Evolutionary conservation across 92 coral and sea anemone genomes (phyloP), one percentile per base, ranked within the genome.

Genomic region (Palythoa grandis): DNA sequence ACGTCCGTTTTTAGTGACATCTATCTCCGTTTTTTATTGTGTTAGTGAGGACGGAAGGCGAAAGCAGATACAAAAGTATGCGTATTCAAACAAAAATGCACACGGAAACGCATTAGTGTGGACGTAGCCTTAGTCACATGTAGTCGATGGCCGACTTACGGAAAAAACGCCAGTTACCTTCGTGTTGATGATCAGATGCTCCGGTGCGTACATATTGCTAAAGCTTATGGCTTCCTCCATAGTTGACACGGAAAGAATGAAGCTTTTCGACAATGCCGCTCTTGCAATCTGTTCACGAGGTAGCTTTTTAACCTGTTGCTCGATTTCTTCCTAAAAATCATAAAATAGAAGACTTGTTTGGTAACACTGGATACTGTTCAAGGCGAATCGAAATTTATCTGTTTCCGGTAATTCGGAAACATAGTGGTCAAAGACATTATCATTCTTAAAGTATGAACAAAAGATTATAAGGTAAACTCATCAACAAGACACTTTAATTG

Each of bases 191-290:
- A 88, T 83, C 50, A 90, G 92, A 70, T 90, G 92, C 74, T 90
- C 92, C 47, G 92, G 92, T 35, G 92, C 92, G 65, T 86, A 90
- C 57, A 73, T 82, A 63, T 90, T 86, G 29, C 92, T 90, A 83
- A 90, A 86, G 58, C 69, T 60, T 75, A 86, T 22, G 20, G 92
- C 92, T 47, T 90, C 83, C 12, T 72, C 67, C 87, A 87, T 80
- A 35, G 17, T 39, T 11, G 83, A 71, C 9, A 87, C 89, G 23
- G 58, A 35, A 2, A 90, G 77, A 38, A 86, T 76, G 70, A 86
- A 86, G 83, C 92, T 86, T 67, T 90, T 86, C 24, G 89, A 82
- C 3, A 90, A 50, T 8, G 92, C 87, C 73, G 68, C 66, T 63
- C 83, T 74, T 13, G 82, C 78, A 22, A 90, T 90, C 61, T 86